Evolutionary conservation across 2,888 invertebrate genomes (phyloP).

Genomic region (Troides helena): DNA sequence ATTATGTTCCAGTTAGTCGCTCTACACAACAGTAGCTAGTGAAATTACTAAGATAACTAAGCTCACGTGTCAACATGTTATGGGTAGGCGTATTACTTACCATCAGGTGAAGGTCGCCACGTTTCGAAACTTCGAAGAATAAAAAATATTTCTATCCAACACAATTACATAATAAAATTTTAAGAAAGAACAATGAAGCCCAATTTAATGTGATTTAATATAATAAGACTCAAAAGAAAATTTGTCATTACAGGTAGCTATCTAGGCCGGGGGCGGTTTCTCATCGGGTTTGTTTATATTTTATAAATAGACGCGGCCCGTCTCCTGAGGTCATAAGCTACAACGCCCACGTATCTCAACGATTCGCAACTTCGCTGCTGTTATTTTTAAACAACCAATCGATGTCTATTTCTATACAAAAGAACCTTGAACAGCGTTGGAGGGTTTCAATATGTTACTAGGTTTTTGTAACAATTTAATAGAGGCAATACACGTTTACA

Average conservation of each 20-base stretch:
- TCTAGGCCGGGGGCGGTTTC: not conserved
- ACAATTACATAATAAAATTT: too few species aligned
- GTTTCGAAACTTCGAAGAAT: too few species aligned
- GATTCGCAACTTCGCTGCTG: conserved; percentile 36
- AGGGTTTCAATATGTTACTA: conserved; percentile 27
- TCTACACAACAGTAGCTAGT: too few species aligned
- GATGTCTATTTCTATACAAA: conserved; percentile 43
- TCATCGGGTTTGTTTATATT: conserved; percentile 33
- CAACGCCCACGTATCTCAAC: conserved; percentile 55
- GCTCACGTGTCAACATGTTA: too few species aligned
- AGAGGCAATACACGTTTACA: not conserved
- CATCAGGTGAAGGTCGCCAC: too few species aligned
- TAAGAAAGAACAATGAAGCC: not conserved
- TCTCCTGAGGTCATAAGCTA: conserved; percentile 45
- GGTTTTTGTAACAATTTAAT: conserved; percentile 15
- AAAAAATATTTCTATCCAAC: too few species aligned
- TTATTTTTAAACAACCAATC: conserved; percentile 50
- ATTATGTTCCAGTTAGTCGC: too few species aligned
- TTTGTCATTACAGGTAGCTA: not conserved
- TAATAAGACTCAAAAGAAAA: not conserved
- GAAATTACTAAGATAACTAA: too few species aligned
- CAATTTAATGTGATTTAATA: not conserved
- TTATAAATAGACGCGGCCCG: conserved; percentile 45
- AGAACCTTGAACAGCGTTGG: conserved; percentile 39
- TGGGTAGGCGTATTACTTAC: too few species aligned